Percentiles rank a stretch among this genome's conserved stretches.
These are phyloP conservation scores for Dusona sp. DNA, from an alignment of 2,888 invertebrate genomes.

Conservation along the genomic window DNA sequence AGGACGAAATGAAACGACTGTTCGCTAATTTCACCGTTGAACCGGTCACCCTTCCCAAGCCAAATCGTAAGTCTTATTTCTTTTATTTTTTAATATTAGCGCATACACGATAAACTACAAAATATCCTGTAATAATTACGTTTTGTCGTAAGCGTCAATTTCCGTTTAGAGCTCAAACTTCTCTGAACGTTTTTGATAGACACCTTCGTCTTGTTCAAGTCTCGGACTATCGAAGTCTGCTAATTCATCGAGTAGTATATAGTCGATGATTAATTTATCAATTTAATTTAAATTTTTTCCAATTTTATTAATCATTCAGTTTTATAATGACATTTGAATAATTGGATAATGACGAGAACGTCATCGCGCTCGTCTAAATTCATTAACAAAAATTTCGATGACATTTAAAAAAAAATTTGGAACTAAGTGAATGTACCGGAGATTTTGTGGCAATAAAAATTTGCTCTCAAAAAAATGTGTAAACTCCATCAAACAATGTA, in stretches of 20 bases:
- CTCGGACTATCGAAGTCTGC: neutral
- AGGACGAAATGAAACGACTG: slow-evolving; percentile 79
- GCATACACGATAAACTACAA: neutral
- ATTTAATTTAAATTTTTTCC: neutral
- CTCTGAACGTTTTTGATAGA: neutral
- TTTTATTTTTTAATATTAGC: slow-evolving; percentile 3
- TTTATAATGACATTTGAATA: neutral
- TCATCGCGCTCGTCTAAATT: neutral
- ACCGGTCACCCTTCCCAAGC: slow-evolving; percentile 44
- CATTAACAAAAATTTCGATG: neutral
- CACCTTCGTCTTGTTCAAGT: neutral
- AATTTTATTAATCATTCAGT: neutral
- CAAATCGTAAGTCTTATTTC: slow-evolving; percentile 73
- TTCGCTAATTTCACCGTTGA: slow-evolving; percentile 72
- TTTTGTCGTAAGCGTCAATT: neutral
- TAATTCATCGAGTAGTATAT: slow-evolving; percentile 4
- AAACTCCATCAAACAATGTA: too few relatives aligned
- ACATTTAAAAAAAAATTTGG: neutral
- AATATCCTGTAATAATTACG: neutral
- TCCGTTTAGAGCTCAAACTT: neutral
- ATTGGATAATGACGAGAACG: neutral
- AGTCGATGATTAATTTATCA: neutral
- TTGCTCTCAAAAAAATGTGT: too few relatives aligned
- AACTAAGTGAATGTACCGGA: neutral
- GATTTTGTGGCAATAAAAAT: too few relatives aligned